Percentiles rank a stretch among this genome's conserved stretches.
Conservation (phyloP, 2,888 invertebrate genomes). For the Hedychridium roseum region DNA sequence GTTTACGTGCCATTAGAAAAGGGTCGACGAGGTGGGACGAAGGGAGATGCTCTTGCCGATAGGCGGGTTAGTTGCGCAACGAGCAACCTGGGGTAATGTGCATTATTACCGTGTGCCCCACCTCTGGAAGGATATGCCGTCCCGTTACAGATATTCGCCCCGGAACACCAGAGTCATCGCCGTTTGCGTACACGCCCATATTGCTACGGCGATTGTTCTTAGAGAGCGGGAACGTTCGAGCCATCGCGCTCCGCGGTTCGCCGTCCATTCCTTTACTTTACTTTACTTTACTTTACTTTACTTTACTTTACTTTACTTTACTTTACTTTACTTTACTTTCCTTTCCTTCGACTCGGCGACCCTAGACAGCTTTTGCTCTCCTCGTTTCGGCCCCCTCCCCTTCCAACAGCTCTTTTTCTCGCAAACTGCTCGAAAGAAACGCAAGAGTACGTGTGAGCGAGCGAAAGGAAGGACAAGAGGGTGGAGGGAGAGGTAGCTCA, state of each 20-base stretch:
- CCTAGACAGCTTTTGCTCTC: not conserved
- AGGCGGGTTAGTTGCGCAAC: too few species aligned
- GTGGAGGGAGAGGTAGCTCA: constrained; percentile 8
- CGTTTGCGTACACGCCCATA: constrained; percentile 31
- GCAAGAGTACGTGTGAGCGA: constrained; percentile 20
- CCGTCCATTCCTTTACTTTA: constrained; percentile 7
- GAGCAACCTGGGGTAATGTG: too few species aligned
- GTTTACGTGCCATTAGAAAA: too few species aligned
- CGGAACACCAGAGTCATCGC: constrained; percentile 24
- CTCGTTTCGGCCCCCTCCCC: not conserved
- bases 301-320: too few species aligned
- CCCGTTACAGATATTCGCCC: constrained; percentile 33
- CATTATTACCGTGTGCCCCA: constrained; percentile 18
- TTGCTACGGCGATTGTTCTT: constrained; percentile 37
- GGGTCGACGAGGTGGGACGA: too few species aligned
- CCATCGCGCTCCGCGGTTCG: constrained; percentile 22
- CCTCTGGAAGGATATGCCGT: constrained; percentile 27
- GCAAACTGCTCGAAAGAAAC: constrained; percentile 4
- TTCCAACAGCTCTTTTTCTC: constrained; percentile 9
- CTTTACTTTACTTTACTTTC: too few species aligned
- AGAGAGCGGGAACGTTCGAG: constrained; percentile 30
- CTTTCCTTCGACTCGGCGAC: too few species aligned
- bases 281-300: too few species aligned
- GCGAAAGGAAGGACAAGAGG: constrained; percentile 22
- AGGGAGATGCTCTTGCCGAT: too few species aligned